Base-by-base conservation (phyloP, 1,140 invertebrate species). In the Drosophila jambulina region DNA sequence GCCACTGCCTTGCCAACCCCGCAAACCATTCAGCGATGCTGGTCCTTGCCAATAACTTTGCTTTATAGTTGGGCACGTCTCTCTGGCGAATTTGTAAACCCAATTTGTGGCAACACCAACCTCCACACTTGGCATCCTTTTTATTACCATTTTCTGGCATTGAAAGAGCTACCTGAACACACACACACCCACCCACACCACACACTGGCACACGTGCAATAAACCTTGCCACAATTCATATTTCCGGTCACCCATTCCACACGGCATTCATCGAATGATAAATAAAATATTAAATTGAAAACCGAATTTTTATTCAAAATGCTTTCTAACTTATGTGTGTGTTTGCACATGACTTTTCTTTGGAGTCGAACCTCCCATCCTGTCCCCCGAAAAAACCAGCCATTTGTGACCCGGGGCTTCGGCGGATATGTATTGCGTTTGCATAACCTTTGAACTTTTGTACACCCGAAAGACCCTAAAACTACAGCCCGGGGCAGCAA, bases 1-100 rank as follows among this genome's bases (percentile, higher is more conserved):
- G 43, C 1, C 48, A 25, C 27, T 10, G 8, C 49, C 49, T 4
- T 32, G 5, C 21, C 40, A 17, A n/a, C 27, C 64, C 27, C 27
- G 4, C 21, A 51, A 61, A 45, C 29, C 70, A 58, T 54, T 54
- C 60, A 57, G 38, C 25, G 12, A 46, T 58, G 36, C 63, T 51
- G 67, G 36, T 68, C 43, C 68, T 49, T 59, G 45, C 80, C 64
- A 85, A 86, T 82, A 86, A 81, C 64, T 80, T 78, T 78, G 54
- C 75, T 64, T 79, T 71, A 79, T 79, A 78, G 76, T 71, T 86
- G 58, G 56, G 76, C 80, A 87, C 80, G 81, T 82, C 67, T 46
- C 75, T 34, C 48, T 36, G 53, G 68, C 76, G 77, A 79, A 79
- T 82, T 82, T 79, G 83, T 82, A 74, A 82, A 86, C 74, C 78